Evolutionary conservation across 37 sponge, comb jelly and placozoan species (phyloP).

Genomic region (Crambe crambe): DNA sequence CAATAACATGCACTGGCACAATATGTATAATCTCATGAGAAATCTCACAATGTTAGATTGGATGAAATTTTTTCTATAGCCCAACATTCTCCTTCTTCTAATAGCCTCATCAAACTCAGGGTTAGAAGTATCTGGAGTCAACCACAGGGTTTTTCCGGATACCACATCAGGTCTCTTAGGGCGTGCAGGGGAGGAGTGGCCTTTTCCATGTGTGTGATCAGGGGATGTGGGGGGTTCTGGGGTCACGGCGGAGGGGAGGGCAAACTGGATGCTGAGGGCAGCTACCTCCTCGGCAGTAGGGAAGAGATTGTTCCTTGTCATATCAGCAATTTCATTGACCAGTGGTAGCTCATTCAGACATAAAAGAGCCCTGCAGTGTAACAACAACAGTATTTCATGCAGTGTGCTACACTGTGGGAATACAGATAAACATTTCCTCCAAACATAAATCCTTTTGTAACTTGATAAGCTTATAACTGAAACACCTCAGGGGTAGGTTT

Average conservation of each 20-base stretch:
- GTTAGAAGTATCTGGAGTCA: constrained; percentile 79
- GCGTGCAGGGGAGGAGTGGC: neutral
- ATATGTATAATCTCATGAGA: no score
- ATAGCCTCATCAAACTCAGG: constrained; percentile 36
- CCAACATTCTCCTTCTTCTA: constrained; percentile 2
- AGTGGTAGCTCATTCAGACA: constrained; percentile 47
- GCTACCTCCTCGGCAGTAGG: constrained; percentile 52
- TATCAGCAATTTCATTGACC: constrained; percentile 30
- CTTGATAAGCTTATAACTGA: no score
- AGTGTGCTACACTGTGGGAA: no score
- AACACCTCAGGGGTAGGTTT: no score
- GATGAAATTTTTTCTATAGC: constrained; percentile 42
- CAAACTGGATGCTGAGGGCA: constrained; percentile 54
- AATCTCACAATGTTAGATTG: constrained; percentile 41
- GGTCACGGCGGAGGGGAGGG: neutral
- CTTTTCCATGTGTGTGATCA: neutral
- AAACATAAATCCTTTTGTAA: no score
- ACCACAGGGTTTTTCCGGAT: constrained; percentile 19
- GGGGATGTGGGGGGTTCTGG: neutral
- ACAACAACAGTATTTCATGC: no score
- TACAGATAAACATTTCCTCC: no score
- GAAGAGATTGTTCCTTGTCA: constrained; percentile 36
- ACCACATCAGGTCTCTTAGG: neutral
- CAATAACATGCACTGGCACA: no score
- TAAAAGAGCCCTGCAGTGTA: constrained; percentile 53